Evolutionary conservation across 1,140 invertebrate genomes (phyloP).

Genomic region (Maconellicoccus hirsutus): DNA sequence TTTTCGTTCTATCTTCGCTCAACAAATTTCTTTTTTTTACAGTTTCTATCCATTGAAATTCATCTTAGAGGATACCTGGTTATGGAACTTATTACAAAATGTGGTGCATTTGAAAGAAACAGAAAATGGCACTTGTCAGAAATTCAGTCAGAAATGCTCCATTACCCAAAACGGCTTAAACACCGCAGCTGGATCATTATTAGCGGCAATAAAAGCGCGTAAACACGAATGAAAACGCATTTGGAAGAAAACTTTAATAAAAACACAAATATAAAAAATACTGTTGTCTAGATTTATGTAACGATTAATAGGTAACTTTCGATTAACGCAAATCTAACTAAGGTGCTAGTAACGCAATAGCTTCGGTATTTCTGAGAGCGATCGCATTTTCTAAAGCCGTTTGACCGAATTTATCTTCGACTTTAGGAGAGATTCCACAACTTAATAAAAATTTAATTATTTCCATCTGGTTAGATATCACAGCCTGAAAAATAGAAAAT

Average conservation of each 20-base stretch:
- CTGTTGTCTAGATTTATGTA: neutral
- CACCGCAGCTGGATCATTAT: constrained; percentile 20
- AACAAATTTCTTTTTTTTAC: neutral
- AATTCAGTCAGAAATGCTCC: constrained; percentile 23
- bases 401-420: neutral
- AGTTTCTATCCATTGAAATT: neutral
- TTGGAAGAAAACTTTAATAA: neutral
- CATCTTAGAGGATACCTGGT: constrained; percentile 14
- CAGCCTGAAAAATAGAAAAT: neutral
- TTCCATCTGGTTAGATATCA: neutral
- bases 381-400: neutral
- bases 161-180: constrained; percentile 17
- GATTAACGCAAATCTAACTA: neutral
- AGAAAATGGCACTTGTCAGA: constrained; percentile 19
- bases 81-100: constrained; percentile 16
- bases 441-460: neutral
- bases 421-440: neutral
- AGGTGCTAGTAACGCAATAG: neutral
- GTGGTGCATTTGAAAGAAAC: neutral
- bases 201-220: constrained; percentile 15
- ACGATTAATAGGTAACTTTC: neutral
- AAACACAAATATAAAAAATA: constrained; percentile 4
- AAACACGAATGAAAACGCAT: neutral
- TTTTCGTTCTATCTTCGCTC: neutral
- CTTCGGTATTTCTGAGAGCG: neutral